Conservation (phyloP, 2,797 vertebrate genomes). For the Erithacus rubecula region DNA sequence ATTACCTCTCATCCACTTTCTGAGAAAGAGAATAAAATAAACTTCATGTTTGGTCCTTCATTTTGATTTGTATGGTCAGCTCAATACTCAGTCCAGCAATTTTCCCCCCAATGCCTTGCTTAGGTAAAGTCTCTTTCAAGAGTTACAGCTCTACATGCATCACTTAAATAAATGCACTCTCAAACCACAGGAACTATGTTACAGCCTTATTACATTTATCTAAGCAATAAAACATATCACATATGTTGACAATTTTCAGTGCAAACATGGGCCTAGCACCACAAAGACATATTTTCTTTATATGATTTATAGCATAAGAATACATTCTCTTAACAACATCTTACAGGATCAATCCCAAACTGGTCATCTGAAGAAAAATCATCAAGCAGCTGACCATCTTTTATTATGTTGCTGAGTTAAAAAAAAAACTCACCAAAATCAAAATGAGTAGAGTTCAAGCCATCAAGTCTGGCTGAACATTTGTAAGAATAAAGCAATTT, state of each 20-base stretch:
- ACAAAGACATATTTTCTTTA: background rate
- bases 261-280: background rate
- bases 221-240: background rate
- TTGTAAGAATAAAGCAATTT: conserved; percentile 17
- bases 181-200: background rate
- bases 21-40: background rate
- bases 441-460: background rate
- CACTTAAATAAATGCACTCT: background rate
- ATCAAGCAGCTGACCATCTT: background rate
- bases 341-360: background rate
- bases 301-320: background rate
- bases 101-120: background rate
- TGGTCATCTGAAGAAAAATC: background rate
- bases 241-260: background rate
- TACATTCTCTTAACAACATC: background rate
- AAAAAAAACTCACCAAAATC: background rate
- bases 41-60: background rate
- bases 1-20: background rate
- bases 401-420: background rate
- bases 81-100: background rate
- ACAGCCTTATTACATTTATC: background rate
- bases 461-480: background rate
- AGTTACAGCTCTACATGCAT: background rate
- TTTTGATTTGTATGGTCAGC: background rate
- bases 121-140: background rate